Percentiles rank a stretch among this genome's conserved stretches.
Conservation (phyloP, 2,888 invertebrate genomes). For the Gastracanthus pulcherrimus region DNA sequence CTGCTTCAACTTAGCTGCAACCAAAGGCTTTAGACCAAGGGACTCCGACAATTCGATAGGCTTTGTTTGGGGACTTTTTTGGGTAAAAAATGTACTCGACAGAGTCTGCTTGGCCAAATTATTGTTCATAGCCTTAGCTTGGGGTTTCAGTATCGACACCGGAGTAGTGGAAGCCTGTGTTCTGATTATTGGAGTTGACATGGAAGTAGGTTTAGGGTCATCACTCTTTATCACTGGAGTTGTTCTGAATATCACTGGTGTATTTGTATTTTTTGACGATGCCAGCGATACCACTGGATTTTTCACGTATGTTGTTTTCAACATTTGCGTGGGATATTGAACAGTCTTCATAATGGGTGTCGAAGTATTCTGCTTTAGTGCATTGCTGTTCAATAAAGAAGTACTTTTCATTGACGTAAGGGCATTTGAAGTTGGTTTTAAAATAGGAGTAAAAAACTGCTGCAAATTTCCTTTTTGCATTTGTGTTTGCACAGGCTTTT, state of each 20-base stretch:
- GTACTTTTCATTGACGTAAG: slow-evolving; percentile 56
- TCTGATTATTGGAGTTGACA: slow-evolving; percentile 64
- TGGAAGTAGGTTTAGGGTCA: slow-evolving; percentile 62
- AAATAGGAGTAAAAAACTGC: slow-evolving; percentile 66
- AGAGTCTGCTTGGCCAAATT: slow-evolving; percentile 57
- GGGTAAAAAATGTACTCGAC: slow-evolving; percentile 17
- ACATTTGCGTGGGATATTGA: slow-evolving; percentile 68
- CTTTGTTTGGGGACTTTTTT: slow-evolving; percentile 34
- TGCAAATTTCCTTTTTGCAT: slow-evolving; percentile 61
- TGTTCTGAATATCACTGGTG: slow-evolving; percentile 67
- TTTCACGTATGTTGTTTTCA: slow-evolving; percentile 64
- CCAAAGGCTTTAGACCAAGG: slow-evolving; percentile 33
- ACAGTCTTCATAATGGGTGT: slow-evolving; percentile 64
- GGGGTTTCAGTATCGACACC: slow-evolving; percentile 72
- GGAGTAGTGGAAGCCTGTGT: slow-evolving; percentile 64
- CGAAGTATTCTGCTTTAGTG: slow-evolving; percentile 37
- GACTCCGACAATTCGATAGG: slow-evolving; percentile 28
- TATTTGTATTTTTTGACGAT: slow-evolving; percentile 58
- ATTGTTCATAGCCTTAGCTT: slow-evolving; percentile 61
- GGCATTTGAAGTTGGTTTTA: slow-evolving; percentile 61
- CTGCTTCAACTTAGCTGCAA: slow-evolving; percentile 56
- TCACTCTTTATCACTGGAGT: slow-evolving; percentile 66
- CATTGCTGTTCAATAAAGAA: slow-evolving; percentile 50
- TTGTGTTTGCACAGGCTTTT: slow-evolving; percentile 63
- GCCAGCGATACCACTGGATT: slow-evolving; percentile 44